Conservation (phyloP, 1,140 invertebrate genomes). For the Drosophila baimaii region DNA sequence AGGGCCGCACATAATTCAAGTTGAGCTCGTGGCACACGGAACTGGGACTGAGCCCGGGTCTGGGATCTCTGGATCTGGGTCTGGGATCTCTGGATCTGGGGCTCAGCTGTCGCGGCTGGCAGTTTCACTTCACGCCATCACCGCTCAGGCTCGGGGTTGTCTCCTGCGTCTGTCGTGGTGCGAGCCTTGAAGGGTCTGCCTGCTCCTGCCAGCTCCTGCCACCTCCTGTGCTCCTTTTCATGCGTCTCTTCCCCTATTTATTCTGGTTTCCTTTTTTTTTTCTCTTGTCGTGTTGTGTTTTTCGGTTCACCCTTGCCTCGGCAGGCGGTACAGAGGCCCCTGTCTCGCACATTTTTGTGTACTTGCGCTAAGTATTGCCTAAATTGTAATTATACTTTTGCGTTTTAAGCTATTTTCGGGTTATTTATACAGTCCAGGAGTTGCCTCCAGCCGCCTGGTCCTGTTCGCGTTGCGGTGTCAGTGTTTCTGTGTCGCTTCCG, state of each 20-base stretch:
- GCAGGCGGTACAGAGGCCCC: slow-evolving; percentile 24
- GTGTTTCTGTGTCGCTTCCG: slow-evolving; percentile 29
- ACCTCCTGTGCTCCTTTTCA: slow-evolving; percentile 9
- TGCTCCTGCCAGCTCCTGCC: neutral
- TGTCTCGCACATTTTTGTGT: slow-evolving; percentile 51
- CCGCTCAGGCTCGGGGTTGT: slow-evolving; percentile 28
- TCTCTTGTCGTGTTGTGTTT: slow-evolving; percentile 15
- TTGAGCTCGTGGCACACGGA: slow-evolving; percentile 75
- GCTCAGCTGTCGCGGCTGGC: slow-evolving; percentile 80
- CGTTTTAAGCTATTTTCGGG: slow-evolving; percentile 68
- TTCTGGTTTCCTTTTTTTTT: slow-evolving; percentile 15
- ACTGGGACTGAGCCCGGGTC: slow-evolving; percentile 42
- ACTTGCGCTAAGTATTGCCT: slow-evolving; percentile 74
- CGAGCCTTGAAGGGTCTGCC: slow-evolving; percentile 40
- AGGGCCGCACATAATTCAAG: slow-evolving; percentile 78
- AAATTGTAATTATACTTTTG: slow-evolving; percentile 82
- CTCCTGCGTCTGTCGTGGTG: slow-evolving; percentile 47
- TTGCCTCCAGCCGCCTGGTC: slow-evolving; percentile 15
- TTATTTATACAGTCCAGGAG: slow-evolving; percentile 54
- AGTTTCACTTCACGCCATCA: slow-evolving; percentile 75
- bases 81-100: slow-evolving; percentile 50
- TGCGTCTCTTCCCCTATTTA: slow-evolving; percentile 26
- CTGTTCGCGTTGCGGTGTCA: slow-evolving; percentile 38
- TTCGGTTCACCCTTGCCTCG: slow-evolving; percentile 46
- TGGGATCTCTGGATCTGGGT: slow-evolving; percentile 43